These are phyloP conservation scores for Charina bottae DNA, from an alignment of 2,113 vertebrate species.

Conservation along the genomic window DNA sequence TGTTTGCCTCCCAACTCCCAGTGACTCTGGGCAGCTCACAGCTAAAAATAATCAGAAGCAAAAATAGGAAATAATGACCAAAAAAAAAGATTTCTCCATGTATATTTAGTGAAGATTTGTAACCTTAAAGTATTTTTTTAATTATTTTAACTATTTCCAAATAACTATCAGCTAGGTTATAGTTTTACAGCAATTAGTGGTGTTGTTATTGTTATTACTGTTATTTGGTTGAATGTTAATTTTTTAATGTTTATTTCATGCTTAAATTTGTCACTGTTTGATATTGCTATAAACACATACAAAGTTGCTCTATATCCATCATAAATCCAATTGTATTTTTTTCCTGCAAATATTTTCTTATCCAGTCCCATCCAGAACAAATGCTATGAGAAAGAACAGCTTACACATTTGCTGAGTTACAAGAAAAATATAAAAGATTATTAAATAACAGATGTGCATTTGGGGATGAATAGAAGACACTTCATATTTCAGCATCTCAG, in stretches of 20 bases:
- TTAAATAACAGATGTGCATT: neutral
- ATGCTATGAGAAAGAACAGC: neutral
- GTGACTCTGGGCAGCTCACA: too few species aligned
- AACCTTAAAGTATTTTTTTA: neutral
- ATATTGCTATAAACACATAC: neutral
- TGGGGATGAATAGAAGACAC: neutral
- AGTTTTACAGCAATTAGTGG: too few species aligned
- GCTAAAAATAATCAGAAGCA: too few species aligned
- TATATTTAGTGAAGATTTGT: neutral
- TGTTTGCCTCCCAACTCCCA: too few species aligned
- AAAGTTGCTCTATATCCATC: neutral
- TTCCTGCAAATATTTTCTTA: neutral
- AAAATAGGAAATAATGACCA: too few species aligned
- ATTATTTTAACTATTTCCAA: neutral
- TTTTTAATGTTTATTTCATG: too few species aligned
- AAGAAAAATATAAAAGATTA: neutral
- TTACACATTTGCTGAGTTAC: neutral
- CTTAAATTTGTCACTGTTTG: too few species aligned
- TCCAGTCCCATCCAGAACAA: neutral
- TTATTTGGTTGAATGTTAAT: too few species aligned
- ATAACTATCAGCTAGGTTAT: too few species aligned
- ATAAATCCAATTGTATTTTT: neutral
- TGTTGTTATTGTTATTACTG: too few species aligned
- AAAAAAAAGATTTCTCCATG: neutral
- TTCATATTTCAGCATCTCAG: neutral